Conservation (phyloP, 2,113 vertebrate genomes). For the Mola mola region DNA sequence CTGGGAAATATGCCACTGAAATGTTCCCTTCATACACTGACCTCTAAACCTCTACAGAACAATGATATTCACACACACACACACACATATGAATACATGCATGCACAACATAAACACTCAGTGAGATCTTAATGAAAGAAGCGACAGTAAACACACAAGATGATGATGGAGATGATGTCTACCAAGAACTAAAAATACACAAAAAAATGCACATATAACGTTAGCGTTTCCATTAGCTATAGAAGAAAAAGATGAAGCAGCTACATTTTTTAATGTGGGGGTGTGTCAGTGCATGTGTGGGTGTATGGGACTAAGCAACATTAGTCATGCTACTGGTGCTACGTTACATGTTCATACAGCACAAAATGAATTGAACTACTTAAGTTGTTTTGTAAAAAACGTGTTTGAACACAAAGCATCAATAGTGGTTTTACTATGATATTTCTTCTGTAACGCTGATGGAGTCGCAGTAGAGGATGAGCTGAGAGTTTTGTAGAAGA, state of each 20-base stretch:
- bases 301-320: conserved; percentile 35
- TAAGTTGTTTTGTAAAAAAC: conserved; percentile 6
- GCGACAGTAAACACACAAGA: conserved; percentile 57
- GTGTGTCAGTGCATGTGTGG: conserved; percentile 28
- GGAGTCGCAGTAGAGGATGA: not conserved
- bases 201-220: not conserved
- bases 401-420: conserved; percentile 1
- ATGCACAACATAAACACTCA: not conserved
- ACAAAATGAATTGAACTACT: conserved; percentile 15
- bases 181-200: conserved; percentile 40
- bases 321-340: conserved; percentile 36
- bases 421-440: conserved; percentile 3
- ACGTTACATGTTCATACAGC: conserved; percentile 26
- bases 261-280: conserved; percentile 5
- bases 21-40: conserved; percentile 57
- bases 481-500: not conserved
- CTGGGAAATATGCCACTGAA: conserved; percentile 67
- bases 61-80: conserved; percentile 37
- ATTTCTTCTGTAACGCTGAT: conserved; percentile 2
- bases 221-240: conserved; percentile 16
- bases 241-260: conserved; percentile 33
- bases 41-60: conserved; percentile 62
- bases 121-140: conserved; percentile 15
- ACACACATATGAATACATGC: not conserved
- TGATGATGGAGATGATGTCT: conserved; percentile 42